phyloP scores from a whole-genome alignment of 2,797 vertebrate genomes.

The Scleropages formosus region DNA sequence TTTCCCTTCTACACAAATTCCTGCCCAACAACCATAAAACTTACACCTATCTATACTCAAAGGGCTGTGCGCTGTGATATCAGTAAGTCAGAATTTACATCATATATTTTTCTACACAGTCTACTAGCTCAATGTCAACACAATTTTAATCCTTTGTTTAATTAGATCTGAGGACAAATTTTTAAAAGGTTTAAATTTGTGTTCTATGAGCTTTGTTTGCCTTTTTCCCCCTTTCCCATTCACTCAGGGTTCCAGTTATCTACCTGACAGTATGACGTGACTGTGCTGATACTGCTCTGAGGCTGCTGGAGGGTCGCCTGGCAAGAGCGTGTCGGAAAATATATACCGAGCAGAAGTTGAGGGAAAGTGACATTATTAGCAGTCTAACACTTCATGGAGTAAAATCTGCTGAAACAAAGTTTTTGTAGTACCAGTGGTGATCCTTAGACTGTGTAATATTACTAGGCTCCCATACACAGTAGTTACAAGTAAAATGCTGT shows the following conservation, averaged over 20 bases:
- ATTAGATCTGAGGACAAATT: neutral
- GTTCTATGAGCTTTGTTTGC: neutral
- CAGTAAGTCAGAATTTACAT: too few species aligned
- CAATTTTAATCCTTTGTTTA: neutral
- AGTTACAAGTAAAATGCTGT: too few species aligned
- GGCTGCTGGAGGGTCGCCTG: conserved; percentile 44
- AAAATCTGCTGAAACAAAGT: neutral
- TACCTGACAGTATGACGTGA: conserved; percentile 36
- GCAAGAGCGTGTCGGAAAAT: conserved; percentile 42
- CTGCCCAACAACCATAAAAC: conserved; percentile 5
- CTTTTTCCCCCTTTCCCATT: conserved; percentile 23
- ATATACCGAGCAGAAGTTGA: conserved; percentile 29
- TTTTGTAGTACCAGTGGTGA: too few species aligned
- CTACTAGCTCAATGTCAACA: neutral
- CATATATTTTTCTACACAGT: too few species aligned
- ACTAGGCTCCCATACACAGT: too few species aligned
- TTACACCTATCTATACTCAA: conserved; percentile 5
- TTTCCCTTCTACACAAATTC: too few species aligned
- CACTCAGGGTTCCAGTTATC: conserved; percentile 34
- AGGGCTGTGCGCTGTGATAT: neutral
- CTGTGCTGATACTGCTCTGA: conserved; percentile 38
- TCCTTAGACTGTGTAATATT: too few species aligned
- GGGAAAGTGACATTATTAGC: conserved; percentile 23
- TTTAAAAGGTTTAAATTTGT: neutral
- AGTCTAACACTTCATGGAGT: neutral